phyloP scores from a whole-genome alignment of 2,113 vertebrate species.

The Myrmophylax atrothorax region DNA sequence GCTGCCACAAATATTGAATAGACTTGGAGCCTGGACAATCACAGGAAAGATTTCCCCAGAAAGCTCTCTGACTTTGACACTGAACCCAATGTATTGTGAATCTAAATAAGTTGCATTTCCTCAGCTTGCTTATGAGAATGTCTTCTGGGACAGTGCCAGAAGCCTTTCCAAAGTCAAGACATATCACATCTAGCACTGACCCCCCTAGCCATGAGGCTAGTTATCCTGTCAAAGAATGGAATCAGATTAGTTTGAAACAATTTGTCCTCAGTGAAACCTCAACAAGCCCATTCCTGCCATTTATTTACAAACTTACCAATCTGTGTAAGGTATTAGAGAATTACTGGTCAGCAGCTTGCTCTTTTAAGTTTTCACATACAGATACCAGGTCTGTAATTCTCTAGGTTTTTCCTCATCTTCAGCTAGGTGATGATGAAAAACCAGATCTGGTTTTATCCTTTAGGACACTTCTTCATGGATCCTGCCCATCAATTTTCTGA shows the following conservation, averaged over 20 bases:
- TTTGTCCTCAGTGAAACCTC: constrained; percentile 29
- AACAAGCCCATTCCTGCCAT: neutral
- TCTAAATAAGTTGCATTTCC: neutral
- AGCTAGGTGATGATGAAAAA: neutral
- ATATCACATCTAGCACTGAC: constrained; percentile 1
- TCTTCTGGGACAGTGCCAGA: constrained; percentile 39
- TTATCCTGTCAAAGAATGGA: constrained; percentile 32
- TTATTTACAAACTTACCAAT: neutral
- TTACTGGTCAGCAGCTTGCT: neutral
- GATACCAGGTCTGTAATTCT: neutral
- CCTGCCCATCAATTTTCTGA: neutral
- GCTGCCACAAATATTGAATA: neutral
- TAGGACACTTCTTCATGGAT: neutral
- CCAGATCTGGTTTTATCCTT: neutral
- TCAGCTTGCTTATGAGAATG: neutral
- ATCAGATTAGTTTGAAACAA: neutral
- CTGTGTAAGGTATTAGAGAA: neutral
- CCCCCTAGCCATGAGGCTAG: neutral
- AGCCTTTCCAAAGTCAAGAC: constrained; percentile 40
- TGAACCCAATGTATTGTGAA: neutral
- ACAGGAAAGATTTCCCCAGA: neutral
- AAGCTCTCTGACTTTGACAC: neutral
- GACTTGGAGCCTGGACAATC: neutral
- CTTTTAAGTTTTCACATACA: neutral
- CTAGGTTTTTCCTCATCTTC: neutral